These are phyloP conservation scores for Aromia moschata DNA, from an alignment of 2,888 invertebrate genomes.

Conservation along the genomic window DNA sequence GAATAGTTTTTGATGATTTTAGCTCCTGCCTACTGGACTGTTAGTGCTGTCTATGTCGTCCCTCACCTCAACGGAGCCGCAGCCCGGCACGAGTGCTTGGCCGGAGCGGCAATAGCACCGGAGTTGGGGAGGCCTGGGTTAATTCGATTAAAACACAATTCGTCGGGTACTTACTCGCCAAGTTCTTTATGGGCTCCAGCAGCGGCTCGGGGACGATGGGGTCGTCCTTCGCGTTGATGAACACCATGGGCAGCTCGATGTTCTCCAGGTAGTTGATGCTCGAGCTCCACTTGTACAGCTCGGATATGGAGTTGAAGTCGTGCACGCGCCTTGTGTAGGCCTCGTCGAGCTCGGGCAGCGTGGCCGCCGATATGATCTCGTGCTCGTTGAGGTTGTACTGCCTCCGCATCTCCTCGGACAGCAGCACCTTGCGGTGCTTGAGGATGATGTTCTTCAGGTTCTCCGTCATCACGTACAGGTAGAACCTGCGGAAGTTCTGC, in stretches of 20 bases:
- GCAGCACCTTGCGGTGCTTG: slow-evolving; percentile 80
- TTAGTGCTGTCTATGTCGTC: too few relatives aligned
- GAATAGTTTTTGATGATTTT: too few relatives aligned
- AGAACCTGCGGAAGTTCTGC: slow-evolving; percentile 89
- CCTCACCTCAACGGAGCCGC: too few relatives aligned
- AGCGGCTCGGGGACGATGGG: slow-evolving; percentile 87
- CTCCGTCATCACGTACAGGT: slow-evolving; percentile 92
- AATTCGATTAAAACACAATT: too few relatives aligned
- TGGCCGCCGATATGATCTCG: slow-evolving; percentile 86
- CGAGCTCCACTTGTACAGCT: slow-evolving; percentile 87
- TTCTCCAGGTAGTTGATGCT: slow-evolving; percentile 81
- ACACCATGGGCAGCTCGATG: slow-evolving; percentile 87
- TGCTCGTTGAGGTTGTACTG: slow-evolving; percentile 78
- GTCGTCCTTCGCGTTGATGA: slow-evolving; percentile 91
- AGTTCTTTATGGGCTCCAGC: slow-evolving; percentile 75
- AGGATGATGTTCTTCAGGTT: slow-evolving; percentile 88
- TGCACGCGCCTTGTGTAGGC: slow-evolving; percentile 85
- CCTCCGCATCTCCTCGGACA: slow-evolving; percentile 77
- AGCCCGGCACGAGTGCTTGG: too few relatives aligned
- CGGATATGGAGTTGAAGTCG: slow-evolving; percentile 80
- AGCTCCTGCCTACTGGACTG: too few relatives aligned
- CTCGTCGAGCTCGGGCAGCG: slow-evolving; percentile 88
- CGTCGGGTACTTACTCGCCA: slow-evolving; percentile 77
- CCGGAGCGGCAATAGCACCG: too few relatives aligned
- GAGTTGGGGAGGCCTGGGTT: too few relatives aligned